Evolutionary conservation across 2,113 vertebrate genomes (phyloP).

Genomic region (Holacanthus passer): DNA sequence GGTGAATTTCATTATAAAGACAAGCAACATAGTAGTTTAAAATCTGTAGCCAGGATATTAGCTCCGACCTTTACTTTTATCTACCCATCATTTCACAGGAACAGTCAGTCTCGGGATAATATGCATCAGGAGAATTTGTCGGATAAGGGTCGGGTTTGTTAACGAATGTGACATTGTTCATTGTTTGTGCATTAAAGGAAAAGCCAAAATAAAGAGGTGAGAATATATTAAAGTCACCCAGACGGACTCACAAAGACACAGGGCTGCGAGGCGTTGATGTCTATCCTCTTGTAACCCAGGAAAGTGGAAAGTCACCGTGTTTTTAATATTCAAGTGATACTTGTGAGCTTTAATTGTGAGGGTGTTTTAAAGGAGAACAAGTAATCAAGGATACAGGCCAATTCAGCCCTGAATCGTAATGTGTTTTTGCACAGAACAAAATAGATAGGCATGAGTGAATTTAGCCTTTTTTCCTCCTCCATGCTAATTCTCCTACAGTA

Average conservation of each 20-base stretch:
- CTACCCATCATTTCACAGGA: slow-evolving; percentile 32
- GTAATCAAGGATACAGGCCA: slow-evolving; percentile 50
- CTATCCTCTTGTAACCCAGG: not conserved
- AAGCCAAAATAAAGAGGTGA: slow-evolving; percentile 9
- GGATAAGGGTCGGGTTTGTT: slow-evolving; percentile 44
- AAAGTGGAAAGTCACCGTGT: slow-evolving; percentile 29
- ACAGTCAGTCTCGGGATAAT: slow-evolving; percentile 22
- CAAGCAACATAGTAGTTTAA: slow-evolving; percentile 47
- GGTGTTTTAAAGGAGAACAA: slow-evolving; percentile 47
- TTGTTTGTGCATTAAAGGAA: slow-evolving; percentile 18
- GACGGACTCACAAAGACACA: not conserved
- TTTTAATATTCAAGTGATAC: slow-evolving; percentile 45
- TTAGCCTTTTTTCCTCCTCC: slow-evolving; percentile 52
- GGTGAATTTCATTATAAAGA: slow-evolving; percentile 64
- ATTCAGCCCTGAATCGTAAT: slow-evolving; percentile 57
- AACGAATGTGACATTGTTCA: slow-evolving; percentile 31
- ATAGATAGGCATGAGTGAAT: slow-evolving; percentile 49
- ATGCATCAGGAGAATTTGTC: slow-evolving; percentile 14
- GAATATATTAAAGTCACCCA: slow-evolving; percentile 5
- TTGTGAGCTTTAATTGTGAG: slow-evolving; percentile 45
- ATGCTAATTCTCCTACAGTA: slow-evolving; percentile 47
- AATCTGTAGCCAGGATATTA: slow-evolving; percentile 57
- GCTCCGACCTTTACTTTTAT: slow-evolving; percentile 68
- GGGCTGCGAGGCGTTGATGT: not conserved
- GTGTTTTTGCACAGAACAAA: slow-evolving; percentile 47